Base-by-base conservation (phyloP, 1,140 invertebrate genomes). In the Sarcophaga bullata region DNA sequence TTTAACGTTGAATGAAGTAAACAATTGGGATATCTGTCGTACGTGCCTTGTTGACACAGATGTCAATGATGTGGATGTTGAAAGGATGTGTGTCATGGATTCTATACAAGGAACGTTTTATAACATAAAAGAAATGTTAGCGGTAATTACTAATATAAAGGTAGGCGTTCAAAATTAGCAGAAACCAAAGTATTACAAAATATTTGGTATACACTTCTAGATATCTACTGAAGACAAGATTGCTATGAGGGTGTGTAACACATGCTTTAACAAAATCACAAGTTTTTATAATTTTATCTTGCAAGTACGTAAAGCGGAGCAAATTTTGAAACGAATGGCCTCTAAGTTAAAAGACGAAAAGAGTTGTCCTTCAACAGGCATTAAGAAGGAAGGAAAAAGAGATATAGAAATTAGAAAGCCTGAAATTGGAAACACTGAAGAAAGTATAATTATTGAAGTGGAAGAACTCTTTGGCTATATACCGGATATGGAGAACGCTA, bases 1-100 rank as follows among this genome's bases (percentile, higher is more conserved):
- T 17, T 47, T 81, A 73, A 10, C 10, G 10, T 13, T 72, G 13
- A 81, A n/a, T 15, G 80, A 81, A 47, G 8, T 81, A 47, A 81
- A 81, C 25, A 68, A 81, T 37, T 81, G 80, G 80, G 17, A 81
- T 25, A 11, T 81, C 6, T 81, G 80, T 73, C 54, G 80, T 7
- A 81, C 62, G 0, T 81, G 80, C 17, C 25, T 81, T 10, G 17
- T 25, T 4, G 80, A 81, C 1, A 49, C 54, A 9, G 48, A 46
- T 10, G n/a, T 19, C 9, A 8, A 17, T n/a, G 80, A 81, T 81
- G 25, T 62, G 19, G 80, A 68, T 17, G 6, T 81, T 2, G 37
- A 49, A 37, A 73, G 47, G 13, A 72, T 62, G 25, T 72, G 80
- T 47, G 25, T 81, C 17, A 72, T 81, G 54, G 80, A 50, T 73